These are phyloP conservation scores for Melospiza melodia DNA, from an alignment of 2,113 vertebrate species.

Conservation along the genomic window DNA sequence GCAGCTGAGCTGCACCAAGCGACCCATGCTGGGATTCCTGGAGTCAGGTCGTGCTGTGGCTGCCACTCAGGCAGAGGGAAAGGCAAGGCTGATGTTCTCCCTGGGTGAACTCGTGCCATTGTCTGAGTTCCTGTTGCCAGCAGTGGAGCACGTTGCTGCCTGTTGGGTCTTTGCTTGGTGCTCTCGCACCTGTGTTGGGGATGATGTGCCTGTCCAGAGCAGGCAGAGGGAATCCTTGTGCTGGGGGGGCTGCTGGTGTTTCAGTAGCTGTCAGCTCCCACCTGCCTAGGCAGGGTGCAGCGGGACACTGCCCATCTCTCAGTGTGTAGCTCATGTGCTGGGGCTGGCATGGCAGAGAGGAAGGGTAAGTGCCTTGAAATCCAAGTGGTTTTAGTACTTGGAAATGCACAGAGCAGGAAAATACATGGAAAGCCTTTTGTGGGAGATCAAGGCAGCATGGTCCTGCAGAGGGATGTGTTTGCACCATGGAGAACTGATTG, in stretches of 20 bases:
- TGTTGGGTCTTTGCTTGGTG: rapidly evolving
- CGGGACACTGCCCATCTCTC: background rate
- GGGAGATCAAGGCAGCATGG: background rate
- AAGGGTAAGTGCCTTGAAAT: background rate
- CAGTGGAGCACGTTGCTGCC: rapidly evolving
- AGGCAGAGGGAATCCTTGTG: background rate
- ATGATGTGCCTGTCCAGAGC: background rate
- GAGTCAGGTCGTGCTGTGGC: background rate
- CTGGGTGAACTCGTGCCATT: rapidly evolving
- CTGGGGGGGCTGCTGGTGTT: background rate
- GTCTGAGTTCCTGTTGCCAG: background rate
- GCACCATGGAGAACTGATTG: rapidly evolving
- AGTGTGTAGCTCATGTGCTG: background rate
- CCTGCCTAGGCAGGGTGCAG: background rate
- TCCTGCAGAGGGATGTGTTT: background rate
- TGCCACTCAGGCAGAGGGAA: background rate
- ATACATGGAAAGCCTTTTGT: background rate
- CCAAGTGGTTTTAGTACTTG: background rate
- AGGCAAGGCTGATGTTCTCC: background rate
- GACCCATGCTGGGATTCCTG: background rate
- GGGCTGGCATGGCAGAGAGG: background rate
- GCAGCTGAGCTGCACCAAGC: background rate
- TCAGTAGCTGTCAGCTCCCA: rapidly evolving
- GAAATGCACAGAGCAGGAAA: background rate
- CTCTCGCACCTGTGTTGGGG: rapidly evolving